These are phyloP conservation scores for Pelvicachromis taeniatus DNA, from an alignment of 2,113 vertebrate species.

Conservation along the genomic window DNA sequence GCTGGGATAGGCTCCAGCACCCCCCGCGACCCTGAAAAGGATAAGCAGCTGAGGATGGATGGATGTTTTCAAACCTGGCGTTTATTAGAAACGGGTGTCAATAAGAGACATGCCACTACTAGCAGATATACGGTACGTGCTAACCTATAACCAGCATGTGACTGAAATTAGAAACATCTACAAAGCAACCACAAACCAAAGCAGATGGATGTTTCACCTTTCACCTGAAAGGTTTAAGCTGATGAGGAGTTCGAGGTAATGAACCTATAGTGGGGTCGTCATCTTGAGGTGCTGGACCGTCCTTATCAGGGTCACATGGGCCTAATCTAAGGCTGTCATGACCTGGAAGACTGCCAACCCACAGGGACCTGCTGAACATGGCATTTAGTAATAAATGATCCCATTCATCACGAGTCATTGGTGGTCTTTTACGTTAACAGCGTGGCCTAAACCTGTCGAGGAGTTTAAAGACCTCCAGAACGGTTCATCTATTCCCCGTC, in stretches of 20 bases:
- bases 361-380: not conserved
- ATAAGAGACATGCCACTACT: too few species aligned
- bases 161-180: not conserved
- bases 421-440: not conserved
- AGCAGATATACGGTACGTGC: too few species aligned
- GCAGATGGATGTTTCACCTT: not conserved
- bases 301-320: not conserved
- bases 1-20: too few species aligned
- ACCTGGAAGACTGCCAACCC: not conserved
- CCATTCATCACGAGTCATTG: not conserved
- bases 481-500: not conserved
- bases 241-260: not conserved
- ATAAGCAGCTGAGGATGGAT: too few species aligned
- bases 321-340: not conserved
- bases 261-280: not conserved
- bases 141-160: not conserved
- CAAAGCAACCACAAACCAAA: not conserved
- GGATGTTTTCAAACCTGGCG: too few species aligned
- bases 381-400: not conserved
- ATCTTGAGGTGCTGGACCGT: not conserved
- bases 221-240: not conserved
- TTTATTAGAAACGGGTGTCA: too few species aligned
- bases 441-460: not conserved
- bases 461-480: not conserved
- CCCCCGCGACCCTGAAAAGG: too few species aligned